Evolutionary conservation across 2,888 invertebrate species (phyloP).

Genomic region (Scaptomyza cyrtandrae): DNA sequence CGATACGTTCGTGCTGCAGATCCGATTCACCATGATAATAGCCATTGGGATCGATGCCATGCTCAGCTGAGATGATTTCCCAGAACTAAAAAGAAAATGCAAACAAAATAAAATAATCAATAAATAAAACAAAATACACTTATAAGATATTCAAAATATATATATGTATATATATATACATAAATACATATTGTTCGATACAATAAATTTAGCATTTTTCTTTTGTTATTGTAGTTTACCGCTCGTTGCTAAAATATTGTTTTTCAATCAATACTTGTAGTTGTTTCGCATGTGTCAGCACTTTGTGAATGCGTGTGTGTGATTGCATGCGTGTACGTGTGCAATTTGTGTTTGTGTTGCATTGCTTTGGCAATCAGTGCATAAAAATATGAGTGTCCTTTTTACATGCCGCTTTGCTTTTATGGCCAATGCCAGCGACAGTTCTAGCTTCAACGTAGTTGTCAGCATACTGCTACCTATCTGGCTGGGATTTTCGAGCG

Average conservation of each 20-base stretch:
- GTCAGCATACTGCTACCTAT: slow-evolving; percentile 54
- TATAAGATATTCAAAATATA: neutral
- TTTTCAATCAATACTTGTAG: slow-evolving; percentile 71
- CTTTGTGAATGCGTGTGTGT: neutral
- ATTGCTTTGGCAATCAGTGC: slow-evolving; percentile 79
- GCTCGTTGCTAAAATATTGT: slow-evolving; percentile 64
- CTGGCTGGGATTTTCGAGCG: slow-evolving; percentile 74
- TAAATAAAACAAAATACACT: no score
- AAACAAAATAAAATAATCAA: slow-evolving; percentile 9
- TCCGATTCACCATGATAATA: slow-evolving; percentile 90
- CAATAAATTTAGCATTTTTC: slow-evolving; percentile 19
- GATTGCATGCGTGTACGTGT: slow-evolving; percentile 4
- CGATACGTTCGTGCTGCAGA: slow-evolving; percentile 90
- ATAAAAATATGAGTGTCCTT: slow-evolving; percentile 79
- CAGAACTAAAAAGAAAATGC: slow-evolving; percentile 86
- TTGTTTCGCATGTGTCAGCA: slow-evolving; percentile 27
- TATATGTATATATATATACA: neutral
- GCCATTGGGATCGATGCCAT: slow-evolving; percentile 91
- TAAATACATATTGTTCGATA: neutral
- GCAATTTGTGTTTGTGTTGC: slow-evolving; percentile 58
- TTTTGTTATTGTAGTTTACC: slow-evolving; percentile 19
- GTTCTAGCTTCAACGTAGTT: slow-evolving; percentile 32
- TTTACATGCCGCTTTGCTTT: slow-evolving; percentile 74
- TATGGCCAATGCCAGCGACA: slow-evolving; percentile 58
- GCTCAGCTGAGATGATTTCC: slow-evolving; percentile 93